phyloP scores from a whole-genome alignment of 2,797 vertebrate genomes.

The Macrochelys suwanniensis region DNA sequence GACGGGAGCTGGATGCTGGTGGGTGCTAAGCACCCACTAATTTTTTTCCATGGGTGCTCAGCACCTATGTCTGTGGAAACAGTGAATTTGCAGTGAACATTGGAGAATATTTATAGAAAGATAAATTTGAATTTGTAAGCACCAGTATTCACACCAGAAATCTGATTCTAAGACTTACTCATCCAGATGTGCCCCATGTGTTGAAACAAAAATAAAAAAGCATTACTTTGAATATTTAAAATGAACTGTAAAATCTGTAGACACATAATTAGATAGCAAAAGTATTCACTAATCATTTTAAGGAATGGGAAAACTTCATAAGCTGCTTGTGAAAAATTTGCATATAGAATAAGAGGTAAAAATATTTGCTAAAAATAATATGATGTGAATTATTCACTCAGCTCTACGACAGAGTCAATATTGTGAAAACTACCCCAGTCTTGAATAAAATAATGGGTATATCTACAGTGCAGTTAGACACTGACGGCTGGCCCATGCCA shows the following conservation, averaged over 20 bases:
- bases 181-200: background rate
- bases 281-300: background rate
- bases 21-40: too few relatives aligned
- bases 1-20: too few relatives aligned
- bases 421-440: background rate
- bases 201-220: background rate
- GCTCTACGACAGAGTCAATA: background rate
- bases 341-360: background rate
- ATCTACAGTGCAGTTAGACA: too few relatives aligned
- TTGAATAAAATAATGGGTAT: background rate
- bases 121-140: background rate
- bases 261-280: background rate
- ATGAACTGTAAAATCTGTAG: background rate
- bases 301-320: background rate
- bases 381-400: background rate
- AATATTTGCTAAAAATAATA: background rate
- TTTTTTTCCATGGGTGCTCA: too few relatives aligned
- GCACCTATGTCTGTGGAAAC: background rate
- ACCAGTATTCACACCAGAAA: background rate
- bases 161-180: background rate
- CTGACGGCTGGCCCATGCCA: too few relatives aligned
- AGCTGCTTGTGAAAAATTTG: background rate
- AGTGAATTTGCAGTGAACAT: background rate
- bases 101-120: background rate
- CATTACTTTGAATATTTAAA: background rate